Evolutionary conservation across 2,888 invertebrate species (phyloP).

Genomic region (Lasioglossum calceatum): DNA sequence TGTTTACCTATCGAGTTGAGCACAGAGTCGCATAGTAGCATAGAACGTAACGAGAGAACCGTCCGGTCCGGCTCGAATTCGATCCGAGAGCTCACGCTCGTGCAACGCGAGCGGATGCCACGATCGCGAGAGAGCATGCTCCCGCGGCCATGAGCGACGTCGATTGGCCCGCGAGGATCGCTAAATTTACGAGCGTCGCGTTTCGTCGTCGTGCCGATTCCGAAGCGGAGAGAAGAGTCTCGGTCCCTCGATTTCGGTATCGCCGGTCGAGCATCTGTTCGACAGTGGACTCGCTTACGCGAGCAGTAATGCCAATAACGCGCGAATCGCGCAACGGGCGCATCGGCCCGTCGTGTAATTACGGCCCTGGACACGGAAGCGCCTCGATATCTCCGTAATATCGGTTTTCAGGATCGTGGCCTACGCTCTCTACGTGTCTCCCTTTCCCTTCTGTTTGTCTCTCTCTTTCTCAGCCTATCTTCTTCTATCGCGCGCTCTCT

Average conservation of each 20-base stretch:
- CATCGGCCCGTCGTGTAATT: conserved; percentile 63
- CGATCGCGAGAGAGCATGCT: neutral
- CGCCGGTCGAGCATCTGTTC: conserved; percentile 55
- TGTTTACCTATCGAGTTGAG: conserved; percentile 16
- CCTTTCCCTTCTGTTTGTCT: neutral
- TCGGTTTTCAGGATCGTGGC: conserved; percentile 70
- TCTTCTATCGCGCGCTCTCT: neutral
- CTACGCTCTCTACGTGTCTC: conserved; percentile 40
- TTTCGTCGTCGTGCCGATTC: conserved; percentile 9
- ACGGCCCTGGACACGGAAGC: conserved; percentile 72
- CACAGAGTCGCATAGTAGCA: neutral
- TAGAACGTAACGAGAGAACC: conserved; percentile 29
- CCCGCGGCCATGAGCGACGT: conserved; percentile 31
- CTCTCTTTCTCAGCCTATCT: neutral
- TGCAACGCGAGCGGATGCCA: conserved; percentile 1
- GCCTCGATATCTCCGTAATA: conserved; percentile 67
- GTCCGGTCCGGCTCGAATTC: conserved; percentile 33
- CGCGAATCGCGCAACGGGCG: conserved; percentile 60
- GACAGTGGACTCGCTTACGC: conserved; percentile 20
- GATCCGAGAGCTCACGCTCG: conserved; percentile 38
- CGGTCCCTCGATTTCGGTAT: conserved; percentile 43
- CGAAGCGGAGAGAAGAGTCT: neutral
- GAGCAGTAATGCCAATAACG: conserved; percentile 65
- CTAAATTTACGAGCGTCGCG: conserved; percentile 46
- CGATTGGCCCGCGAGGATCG: conserved; percentile 29